Evolutionary conservation across 1,140 invertebrate species (phyloP), one percentile per base, ranked within the genome.

Genomic region (Intoshia linei): DNA sequence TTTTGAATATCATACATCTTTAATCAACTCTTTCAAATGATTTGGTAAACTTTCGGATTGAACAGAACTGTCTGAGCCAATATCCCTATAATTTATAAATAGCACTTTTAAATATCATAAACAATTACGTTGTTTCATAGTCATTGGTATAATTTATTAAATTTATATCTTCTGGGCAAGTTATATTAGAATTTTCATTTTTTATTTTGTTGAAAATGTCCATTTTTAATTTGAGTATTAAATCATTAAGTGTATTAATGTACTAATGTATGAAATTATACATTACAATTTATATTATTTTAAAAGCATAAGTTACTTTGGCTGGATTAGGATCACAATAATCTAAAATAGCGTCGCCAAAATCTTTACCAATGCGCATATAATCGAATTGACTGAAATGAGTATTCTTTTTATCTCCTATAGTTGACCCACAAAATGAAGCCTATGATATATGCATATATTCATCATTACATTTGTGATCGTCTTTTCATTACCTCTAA

Each of bases 271-370:
- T 19, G n/a, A 30, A 32, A 36, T 30, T 23, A 36, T 40, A 23
- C 34, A 37, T 33, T 18, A 29, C 15, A 27, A 31, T 39, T 23
- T n/a, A n/a, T n/a, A n/a, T n/a, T n/a, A n/a, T n/a, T n/a, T n/a
- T n/a, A n/a, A n/a, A n/a, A n/a, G 37, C 27, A 23, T 23, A 23
- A 6, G 30, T 40, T 59, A 71, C 70, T 66, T 79, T 79, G 43
- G 66, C 66, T 5, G 73, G 73, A 55, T 74, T 70, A 31, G 75
- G 70, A 54, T 79, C 74, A 48, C 71, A 76, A 57, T 74, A 81
- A 51, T 83, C 76, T 37, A 81, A 58, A 7, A 84, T 55, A 2
- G 77, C 79, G 59, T 81, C 74, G 59, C 77, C 83, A 59, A 83
- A 83, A 24, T 74, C 68, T 46, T 69, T 67, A 6, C 76, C 78